These are phyloP conservation scores for Macaria notata DNA, from an alignment of 2,888 invertebrate genomes.

Conservation along the genomic window DNA sequence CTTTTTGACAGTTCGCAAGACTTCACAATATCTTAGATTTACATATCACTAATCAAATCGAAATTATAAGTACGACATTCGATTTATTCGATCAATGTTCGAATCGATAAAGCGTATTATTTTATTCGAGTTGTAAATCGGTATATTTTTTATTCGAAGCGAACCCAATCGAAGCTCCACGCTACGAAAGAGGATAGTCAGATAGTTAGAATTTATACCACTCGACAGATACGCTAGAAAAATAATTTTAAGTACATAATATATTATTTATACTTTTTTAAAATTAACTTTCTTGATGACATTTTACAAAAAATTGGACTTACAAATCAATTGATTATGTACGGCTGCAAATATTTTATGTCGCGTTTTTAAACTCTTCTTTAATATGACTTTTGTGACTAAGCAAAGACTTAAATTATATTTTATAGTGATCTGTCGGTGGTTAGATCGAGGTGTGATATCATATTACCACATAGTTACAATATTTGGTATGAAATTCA, in stretches of 20 bases:
- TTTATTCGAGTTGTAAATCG: conserved; percentile 14
- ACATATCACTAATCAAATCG: conserved; percentile 2
- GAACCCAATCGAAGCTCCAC: conserved; percentile 29
- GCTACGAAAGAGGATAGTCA: conserved; percentile 26
- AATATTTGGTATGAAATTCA: conserved; percentile 22
- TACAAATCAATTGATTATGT: too few relatives aligned
- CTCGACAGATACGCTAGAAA: conserved; percentile 23
- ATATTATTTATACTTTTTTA: too few relatives aligned
- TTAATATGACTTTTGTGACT: too few relatives aligned
- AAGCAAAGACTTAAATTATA: too few relatives aligned
- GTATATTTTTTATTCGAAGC: conserved; percentile 23
- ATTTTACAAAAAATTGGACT: too few relatives aligned
- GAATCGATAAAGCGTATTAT: conserved; percentile 26
- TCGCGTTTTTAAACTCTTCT: too few relatives aligned
- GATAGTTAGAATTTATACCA: conserved; percentile 29
- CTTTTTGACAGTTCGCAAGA: too few relatives aligned
- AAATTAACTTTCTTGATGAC: too few relatives aligned
- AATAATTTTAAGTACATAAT: not conserved
- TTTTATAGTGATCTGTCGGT: too few relatives aligned
- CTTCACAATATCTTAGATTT: too few relatives aligned
- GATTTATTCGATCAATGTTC: conserved; percentile 16
- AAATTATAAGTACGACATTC: conserved; percentile 23
- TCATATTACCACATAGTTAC: conserved; percentile 14
- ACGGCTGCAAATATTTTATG: too few relatives aligned
- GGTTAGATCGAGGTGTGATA: not conserved